Conservation (phyloP, 2,113 vertebrate species). For the Notothenia coriiceps region DNA sequence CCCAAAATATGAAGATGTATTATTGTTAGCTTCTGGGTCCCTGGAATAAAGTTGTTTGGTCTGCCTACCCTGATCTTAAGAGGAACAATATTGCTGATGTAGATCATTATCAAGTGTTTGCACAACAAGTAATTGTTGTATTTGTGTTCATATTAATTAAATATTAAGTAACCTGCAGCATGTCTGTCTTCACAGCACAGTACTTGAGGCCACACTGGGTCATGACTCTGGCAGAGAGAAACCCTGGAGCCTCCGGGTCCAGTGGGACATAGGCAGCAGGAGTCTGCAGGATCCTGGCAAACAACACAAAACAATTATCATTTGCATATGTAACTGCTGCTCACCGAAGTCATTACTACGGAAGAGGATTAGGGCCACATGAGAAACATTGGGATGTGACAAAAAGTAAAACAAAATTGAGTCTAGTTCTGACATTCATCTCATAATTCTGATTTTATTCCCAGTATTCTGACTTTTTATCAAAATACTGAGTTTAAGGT, state of each 20-base stretch:
- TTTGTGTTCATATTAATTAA: not conserved
- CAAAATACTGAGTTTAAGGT: too few relatives aligned
- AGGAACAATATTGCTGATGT: not conserved
- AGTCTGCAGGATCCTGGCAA: slow-evolving; percentile 89
- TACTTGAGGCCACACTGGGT: slow-evolving; percentile 85
- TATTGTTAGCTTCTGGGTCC: not conserved
- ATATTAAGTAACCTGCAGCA: slow-evolving; percentile 81
- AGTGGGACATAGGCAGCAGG: slow-evolving; percentile 91
- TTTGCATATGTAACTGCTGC: too few relatives aligned
- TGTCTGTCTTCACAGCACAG: slow-evolving; percentile 89
- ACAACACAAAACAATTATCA: slow-evolving; percentile 8
- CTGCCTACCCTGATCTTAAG: not conserved
- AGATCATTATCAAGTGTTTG: not conserved
- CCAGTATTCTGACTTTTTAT: too few relatives aligned
- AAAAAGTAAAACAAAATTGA: too few relatives aligned
- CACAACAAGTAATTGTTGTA: not conserved
- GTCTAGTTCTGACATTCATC: too few relatives aligned
- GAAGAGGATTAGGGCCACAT: too few relatives aligned
- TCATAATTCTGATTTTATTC: too few relatives aligned
- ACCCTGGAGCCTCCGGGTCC: slow-evolving; percentile 88
- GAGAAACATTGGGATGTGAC: too few relatives aligned
- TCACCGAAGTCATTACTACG: too few relatives aligned
- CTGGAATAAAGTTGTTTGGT: not conserved
- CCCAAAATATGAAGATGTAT: not conserved
- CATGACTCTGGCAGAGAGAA: slow-evolving; percentile 85